Conservation (phyloP, 2,888 invertebrate genomes). For the Eueremaeus valkanovi region DNA sequence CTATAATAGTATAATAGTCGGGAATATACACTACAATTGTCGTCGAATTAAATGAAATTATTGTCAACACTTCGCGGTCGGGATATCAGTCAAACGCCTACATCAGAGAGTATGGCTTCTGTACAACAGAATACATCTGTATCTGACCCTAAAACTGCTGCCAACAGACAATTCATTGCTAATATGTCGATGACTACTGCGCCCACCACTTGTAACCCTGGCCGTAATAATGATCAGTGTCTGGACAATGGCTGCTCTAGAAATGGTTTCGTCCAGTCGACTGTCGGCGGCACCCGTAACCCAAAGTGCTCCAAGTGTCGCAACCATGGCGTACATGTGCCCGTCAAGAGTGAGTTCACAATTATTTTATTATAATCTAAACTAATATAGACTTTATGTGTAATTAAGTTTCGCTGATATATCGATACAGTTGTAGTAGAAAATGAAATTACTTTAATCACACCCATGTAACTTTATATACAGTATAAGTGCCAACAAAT, state of each 20-base stretch:
- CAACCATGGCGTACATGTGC: constrained; percentile 34
- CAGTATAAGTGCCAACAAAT: too few species aligned
- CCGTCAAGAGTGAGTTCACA: constrained; percentile 37
- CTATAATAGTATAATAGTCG: too few species aligned
- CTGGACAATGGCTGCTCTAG: not conserved
- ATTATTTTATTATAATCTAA: not conserved
- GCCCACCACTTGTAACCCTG: too few species aligned
- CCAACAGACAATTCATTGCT: too few species aligned
- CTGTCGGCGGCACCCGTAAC: constrained; percentile 20
- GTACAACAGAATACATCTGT: not conserved
- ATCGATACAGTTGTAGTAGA: too few species aligned
- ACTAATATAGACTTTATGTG: too few species aligned
- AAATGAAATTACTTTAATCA: too few species aligned
- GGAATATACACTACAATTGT: too few species aligned
- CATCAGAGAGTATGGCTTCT: not conserved
- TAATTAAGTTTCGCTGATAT: too few species aligned
- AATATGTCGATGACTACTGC: too few species aligned
- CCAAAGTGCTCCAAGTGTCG: constrained; percentile 40
- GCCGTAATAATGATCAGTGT: too few species aligned
- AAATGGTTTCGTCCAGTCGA: not conserved
- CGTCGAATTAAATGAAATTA: not conserved
- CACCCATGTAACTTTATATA: too few species aligned
- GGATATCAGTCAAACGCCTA: not conserved
- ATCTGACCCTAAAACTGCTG: not conserved
- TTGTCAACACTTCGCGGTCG: not conserved